These are phyloP conservation scores for Myrmophylax atrothorax DNA, from an alignment of 2,113 vertebrate species.

Conservation along the genomic window DNA sequence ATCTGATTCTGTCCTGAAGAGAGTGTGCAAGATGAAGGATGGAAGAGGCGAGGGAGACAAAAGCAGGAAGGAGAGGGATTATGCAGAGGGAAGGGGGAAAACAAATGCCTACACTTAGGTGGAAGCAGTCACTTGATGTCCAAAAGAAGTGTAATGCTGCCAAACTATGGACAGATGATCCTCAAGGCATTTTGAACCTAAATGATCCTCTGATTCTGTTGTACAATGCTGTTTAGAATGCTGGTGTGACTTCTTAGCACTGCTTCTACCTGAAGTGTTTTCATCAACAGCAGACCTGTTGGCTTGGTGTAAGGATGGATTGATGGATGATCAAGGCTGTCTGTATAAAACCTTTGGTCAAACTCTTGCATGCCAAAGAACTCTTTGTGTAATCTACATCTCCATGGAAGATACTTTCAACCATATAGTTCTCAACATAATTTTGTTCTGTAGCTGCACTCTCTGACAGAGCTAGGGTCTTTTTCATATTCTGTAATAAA, in stretches of 20 bases:
- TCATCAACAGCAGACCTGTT: background rate
- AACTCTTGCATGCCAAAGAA: background rate
- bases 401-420: background rate
- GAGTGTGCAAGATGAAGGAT: background rate
- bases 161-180: background rate
- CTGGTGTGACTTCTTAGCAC: background rate
- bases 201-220: background rate
- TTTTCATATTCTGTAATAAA: background rate
- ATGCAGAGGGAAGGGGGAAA: fast-evolving
- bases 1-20: background rate
- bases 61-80: background rate
- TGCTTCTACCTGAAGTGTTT: background rate
- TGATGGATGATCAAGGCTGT: background rate
- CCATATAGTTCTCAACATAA: background rate
- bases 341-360: background rate
- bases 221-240: background rate
- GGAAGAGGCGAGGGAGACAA: background rate
- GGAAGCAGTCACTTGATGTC: background rate
- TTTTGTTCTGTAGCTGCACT: background rate
- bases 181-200: background rate
- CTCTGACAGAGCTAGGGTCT: background rate
- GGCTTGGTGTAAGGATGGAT: background rate
- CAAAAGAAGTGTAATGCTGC: background rate
- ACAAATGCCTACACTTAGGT: background rate
- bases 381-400: background rate